A percentile compares a stretch with the other conserved stretches of the same genome.
Evolutionary conservation across 2,113 vertebrate genomes (phyloP).

Genomic region (Ciconia maguari): DNA sequence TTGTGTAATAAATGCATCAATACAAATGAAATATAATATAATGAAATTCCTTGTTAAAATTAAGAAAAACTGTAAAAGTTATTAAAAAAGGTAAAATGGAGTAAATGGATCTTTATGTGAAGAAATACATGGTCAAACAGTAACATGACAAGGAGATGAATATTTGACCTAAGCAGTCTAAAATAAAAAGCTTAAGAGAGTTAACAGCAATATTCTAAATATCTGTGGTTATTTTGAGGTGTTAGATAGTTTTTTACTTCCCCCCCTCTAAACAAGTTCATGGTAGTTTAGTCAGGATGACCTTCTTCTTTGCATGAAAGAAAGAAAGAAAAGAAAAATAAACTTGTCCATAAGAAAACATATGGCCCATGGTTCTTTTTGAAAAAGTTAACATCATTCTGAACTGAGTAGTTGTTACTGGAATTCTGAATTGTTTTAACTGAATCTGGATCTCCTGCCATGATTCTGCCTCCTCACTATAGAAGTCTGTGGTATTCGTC

Average conservation of each 20-base stretch:
- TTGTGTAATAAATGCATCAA: not conserved
- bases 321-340: not conserved
- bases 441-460: not conserved
- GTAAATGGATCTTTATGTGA: not conserved
- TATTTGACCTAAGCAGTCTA: not conserved
- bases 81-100: not conserved
- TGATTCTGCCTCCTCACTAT: not conserved
- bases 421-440: not conserved
- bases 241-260: not conserved
- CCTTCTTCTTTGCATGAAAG: not conserved
- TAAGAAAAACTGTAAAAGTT: not conserved
- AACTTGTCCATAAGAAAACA: not conserved
- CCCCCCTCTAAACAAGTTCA: not conserved
- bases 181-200: not conserved
- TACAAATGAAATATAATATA: not conserved
- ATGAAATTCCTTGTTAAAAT: not conserved
- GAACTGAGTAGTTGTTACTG: not conserved
- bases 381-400: not conserved
- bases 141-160: not conserved
- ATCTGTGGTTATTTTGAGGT: not conserved
- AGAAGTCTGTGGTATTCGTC: not conserved
- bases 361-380: not conserved
- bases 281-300: not conserved
- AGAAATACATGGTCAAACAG: not conserved
- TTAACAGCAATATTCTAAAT: not conserved